A percentile compares a stretch with the other conserved stretches of the same genome.
Conservation (phyloP, 2,888 invertebrate genomes). For the Scrobipalpa costella region DNA sequence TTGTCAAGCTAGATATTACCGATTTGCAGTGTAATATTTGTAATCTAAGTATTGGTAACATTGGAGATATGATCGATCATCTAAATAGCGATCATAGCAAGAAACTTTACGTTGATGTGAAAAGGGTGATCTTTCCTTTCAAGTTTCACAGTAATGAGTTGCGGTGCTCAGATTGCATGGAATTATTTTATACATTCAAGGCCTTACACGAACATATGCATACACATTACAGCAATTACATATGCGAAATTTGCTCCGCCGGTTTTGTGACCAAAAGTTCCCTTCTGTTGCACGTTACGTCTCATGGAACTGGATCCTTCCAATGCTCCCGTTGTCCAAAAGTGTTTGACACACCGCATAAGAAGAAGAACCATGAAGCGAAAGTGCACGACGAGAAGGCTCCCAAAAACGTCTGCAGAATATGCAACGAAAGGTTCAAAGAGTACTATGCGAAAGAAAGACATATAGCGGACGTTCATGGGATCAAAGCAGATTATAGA, state of each 20-base stretch:
- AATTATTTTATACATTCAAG: slow-evolving; percentile 15
- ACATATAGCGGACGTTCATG: slow-evolving; percentile 40
- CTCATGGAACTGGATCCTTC: slow-evolving; percentile 39
- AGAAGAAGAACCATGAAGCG: slow-evolving; percentile 51
- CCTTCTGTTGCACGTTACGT: slow-evolving; percentile 29
- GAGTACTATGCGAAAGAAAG: slow-evolving; percentile 31
- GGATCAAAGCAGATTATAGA: slow-evolving; percentile 32
- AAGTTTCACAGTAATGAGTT: slow-evolving; percentile 20
- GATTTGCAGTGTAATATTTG: slow-evolving; percentile 23
- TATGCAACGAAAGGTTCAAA: slow-evolving; percentile 37
- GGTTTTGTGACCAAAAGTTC: slow-evolving; percentile 32
- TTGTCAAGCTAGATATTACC: slow-evolving; percentile 25
- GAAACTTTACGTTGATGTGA: neutral
- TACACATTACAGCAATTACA: slow-evolving; percentile 51
- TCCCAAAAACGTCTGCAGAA: slow-evolving; percentile 54
- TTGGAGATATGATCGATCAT: slow-evolving; percentile 20
- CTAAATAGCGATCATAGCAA: slow-evolving; percentile 17
- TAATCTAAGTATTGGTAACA: neutral
- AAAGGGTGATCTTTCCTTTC: slow-evolving; percentile 24
- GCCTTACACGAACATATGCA: slow-evolving; percentile 24
- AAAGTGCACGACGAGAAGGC: slow-evolving; percentile 54
- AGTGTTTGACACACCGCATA: slow-evolving; percentile 58
- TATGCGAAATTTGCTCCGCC: slow-evolving; percentile 48
- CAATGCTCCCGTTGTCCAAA: slow-evolving; percentile 49
- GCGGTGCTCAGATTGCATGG: slow-evolving; percentile 21